These are phyloP conservation scores for Taphrorychus bicolor DNA, from an alignment of 2,888 invertebrate species.

Conservation along the genomic window DNA sequence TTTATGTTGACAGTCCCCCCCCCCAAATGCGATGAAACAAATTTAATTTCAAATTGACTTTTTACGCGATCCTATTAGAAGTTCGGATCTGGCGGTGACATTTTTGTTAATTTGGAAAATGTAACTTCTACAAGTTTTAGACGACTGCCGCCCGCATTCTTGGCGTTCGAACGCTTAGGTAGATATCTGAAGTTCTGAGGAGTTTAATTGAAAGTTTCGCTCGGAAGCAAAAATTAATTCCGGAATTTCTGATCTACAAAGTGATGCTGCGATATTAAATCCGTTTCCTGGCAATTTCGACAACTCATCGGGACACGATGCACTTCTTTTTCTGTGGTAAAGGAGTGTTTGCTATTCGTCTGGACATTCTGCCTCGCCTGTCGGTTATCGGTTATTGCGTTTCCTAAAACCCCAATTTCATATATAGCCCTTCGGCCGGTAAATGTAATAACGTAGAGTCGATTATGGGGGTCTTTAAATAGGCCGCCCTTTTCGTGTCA, in stretches of 20 bases:
- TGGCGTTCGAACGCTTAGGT: constrained; percentile 16
- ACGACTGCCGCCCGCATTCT: constrained; percentile 18
- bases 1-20: constrained; percentile 35
- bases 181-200: constrained; percentile 12
- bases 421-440: neutral
- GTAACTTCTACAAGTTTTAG: constrained; percentile 24
- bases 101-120: constrained; percentile 38
- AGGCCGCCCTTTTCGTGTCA: neutral
- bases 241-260: constrained; percentile 1
- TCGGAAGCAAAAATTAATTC: constrained; percentile 12
- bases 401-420: constrained; percentile 4
- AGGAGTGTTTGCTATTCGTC: neutral
- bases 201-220: constrained; percentile 22
- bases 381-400: constrained; percentile 20
- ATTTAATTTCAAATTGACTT: constrained; percentile 41
- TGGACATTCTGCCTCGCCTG: neutral
- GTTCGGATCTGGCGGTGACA: constrained; percentile 31
- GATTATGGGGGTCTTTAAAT: neutral
- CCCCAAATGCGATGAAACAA: constrained; percentile 33
- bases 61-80: constrained; percentile 31
- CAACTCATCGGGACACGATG: neutral
- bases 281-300: neutral
- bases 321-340: neutral
- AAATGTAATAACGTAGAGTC: no score
- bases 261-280: neutral